A percentile compares a stretch with the other conserved stretches of the same genome.
phyloP scores from a whole-genome alignment of 1,140 invertebrate genomes.

The Meloidogyne chitwoodi region DNA sequence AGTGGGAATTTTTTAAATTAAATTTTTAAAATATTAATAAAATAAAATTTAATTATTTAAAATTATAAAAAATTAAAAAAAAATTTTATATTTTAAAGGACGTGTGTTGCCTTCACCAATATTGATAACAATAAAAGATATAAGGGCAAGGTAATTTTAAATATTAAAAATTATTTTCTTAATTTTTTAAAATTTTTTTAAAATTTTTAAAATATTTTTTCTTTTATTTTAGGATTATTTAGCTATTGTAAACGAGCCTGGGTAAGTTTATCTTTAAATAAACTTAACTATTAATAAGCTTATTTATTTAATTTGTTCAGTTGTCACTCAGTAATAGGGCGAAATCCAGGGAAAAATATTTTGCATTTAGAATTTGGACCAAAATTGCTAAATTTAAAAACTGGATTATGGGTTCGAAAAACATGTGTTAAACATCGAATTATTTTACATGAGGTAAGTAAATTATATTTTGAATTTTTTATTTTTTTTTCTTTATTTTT shows the following conservation, averaged over 20 bases:
- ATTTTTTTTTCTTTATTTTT: not conserved
- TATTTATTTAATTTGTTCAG: not conserved
- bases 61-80: not conserved
- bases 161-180: not conserved
- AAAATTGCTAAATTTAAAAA: not conserved
- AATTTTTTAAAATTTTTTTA: not conserved
- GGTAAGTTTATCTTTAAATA: not conserved
- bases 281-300: too few species aligned
- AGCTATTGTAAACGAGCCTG: not conserved
- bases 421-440: slow-evolving; percentile 17
- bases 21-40: too few species aligned
- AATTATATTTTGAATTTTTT: too few species aligned
- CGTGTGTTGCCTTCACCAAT: not conserved
- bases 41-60: too few species aligned
- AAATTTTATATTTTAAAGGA: not conserved
- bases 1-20: not conserved
- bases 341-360: slow-evolving; percentile 7
- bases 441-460: slow-evolving; percentile 8
- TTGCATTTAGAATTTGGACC: slow-evolving; percentile 1
- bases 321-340: slow-evolving; percentile 12
- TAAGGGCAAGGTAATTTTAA: not conserved
- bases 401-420: not conserved
- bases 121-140: not conserved
- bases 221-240: not conserved
- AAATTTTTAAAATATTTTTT: not conserved